A percentile compares a stretch with the other conserved stretches of the same genome.
These are phyloP conservation scores for Lasioglossum vierecki DNA, from an alignment of 2,888 invertebrate species.

Conservation along the genomic window DNA sequence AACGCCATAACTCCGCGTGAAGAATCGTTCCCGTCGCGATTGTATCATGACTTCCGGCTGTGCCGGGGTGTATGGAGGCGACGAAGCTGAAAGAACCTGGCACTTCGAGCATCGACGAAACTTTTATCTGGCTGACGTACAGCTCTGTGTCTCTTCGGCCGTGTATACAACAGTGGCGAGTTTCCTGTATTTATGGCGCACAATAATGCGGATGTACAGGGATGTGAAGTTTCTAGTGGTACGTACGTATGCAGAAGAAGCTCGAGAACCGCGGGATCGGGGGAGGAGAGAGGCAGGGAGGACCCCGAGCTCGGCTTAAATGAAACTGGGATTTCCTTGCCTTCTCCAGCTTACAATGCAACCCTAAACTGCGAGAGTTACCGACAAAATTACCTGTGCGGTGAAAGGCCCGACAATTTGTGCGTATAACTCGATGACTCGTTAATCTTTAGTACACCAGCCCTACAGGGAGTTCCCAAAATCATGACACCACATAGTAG, in stretches of 20 bases:
- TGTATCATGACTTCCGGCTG: background rate
- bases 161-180: constrained; percentile 28
- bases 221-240: constrained; percentile 47
- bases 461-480: background rate
- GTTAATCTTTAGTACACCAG: constrained; percentile 15
- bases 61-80: background rate
- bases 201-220: constrained; percentile 50
- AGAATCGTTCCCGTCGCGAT: constrained; percentile 1
- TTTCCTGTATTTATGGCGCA: constrained; percentile 59
- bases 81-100: constrained; percentile 41
- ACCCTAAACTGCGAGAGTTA: constrained; percentile 56
- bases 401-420: constrained; percentile 54
- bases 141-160: constrained; percentile 25
- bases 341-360: constrained; percentile 30
- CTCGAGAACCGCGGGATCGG: constrained; percentile 31
- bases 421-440: constrained; percentile 40
- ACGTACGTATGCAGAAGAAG: constrained; percentile 37
- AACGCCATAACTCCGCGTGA: background rate
- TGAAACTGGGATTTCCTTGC: constrained; percentile 51
- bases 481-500: background rate
- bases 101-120: constrained; percentile 47
- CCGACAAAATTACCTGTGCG: constrained; percentile 49
- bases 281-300: background rate
- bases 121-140: constrained; percentile 58
- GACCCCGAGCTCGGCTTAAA: constrained; percentile 11